A percentile compares a stretch with the other conserved stretches of the same genome.
Evolutionary conservation across 2,113 vertebrate genomes (phyloP).

Genomic region (Antennarius striatus): DNA sequence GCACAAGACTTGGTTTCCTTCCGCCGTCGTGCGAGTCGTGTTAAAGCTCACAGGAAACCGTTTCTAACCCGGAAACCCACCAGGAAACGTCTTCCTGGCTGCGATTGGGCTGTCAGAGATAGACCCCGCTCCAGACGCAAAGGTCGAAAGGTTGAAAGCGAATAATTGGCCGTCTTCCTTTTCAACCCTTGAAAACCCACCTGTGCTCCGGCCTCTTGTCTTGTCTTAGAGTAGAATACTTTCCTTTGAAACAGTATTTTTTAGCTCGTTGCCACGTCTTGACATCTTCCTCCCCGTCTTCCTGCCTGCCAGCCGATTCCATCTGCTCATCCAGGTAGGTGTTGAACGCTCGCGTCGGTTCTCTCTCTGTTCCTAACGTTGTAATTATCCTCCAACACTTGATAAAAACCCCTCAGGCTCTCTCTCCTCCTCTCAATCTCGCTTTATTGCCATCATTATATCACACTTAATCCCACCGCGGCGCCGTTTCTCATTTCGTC

Average conservation of each 20-base stretch:
- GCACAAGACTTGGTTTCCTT: too few species aligned
- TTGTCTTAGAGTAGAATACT: conserved; percentile 7
- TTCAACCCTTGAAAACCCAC: conserved; percentile 15
- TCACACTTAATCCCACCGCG: conserved; percentile 45
- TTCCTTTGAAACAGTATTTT: conserved; percentile 22
- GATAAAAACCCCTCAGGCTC: conserved; percentile 38
- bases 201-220: conserved; percentile 10
- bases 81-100: not conserved
- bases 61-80: conserved; percentile 3
- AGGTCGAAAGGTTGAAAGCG: conserved; percentile 17
- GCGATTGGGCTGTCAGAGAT: conserved; percentile 10
- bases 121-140: not conserved
- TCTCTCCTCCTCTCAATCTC: conserved; percentile 33
- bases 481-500: too few species aligned
- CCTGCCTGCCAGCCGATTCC: conserved; percentile 11
- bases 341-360: conserved; percentile 1
- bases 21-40: too few species aligned
- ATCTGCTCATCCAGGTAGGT: conserved; percentile 34
- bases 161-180: conserved; percentile 39
- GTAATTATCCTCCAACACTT: conserved; percentile 61
- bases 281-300: not conserved
- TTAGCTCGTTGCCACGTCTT: conserved; percentile 15
- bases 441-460: conserved; percentile 50
- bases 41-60: not conserved
- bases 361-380: conserved; percentile 5